These are phyloP conservation scores for Syngnathus acus DNA, from an alignment of 2,797 vertebrate species.

Conservation along the genomic window DNA sequence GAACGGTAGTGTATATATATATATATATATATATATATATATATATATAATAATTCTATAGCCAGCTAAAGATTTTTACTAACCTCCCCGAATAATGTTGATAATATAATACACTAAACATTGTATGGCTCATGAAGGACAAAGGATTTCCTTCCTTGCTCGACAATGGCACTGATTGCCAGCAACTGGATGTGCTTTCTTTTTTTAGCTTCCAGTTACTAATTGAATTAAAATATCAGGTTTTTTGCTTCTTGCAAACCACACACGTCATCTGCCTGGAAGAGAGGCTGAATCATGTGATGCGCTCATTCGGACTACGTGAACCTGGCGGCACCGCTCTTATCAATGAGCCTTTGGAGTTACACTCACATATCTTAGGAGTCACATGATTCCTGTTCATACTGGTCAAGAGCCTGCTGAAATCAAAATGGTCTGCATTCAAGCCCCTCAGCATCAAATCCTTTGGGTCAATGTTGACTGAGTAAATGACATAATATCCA, in stretches of 20 bases:
- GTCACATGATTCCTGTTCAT: not conserved
- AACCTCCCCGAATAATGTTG: not conserved
- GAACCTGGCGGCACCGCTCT: not conserved
- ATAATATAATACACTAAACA: not conserved
- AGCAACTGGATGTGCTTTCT: not conserved
- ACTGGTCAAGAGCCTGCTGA: not conserved
- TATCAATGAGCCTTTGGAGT: not conserved
- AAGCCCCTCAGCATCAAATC: not conserved
- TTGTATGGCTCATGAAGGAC: not conserved
- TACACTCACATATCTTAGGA: not conserved
- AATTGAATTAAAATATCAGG: conserved; percentile 5
- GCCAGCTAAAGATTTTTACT: too few species aligned
- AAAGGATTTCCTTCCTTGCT: not conserved
- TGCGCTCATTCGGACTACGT: not conserved
- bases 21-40: too few species aligned
- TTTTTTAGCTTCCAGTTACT: conserved; percentile 5
- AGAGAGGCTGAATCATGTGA: not conserved
- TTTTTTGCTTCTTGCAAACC: not conserved
- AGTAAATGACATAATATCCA: not conserved
- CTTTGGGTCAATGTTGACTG: not conserved
- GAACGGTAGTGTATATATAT: too few species aligned
- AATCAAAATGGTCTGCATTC: not conserved
- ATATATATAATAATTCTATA: too few species aligned
- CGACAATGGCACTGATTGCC: not conserved
- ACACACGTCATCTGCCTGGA: not conserved